Evolutionary conservation across 2,113 vertebrate species (phyloP), one percentile per base, ranked within the genome.

Genomic region (Pedetes capensis): DNA sequence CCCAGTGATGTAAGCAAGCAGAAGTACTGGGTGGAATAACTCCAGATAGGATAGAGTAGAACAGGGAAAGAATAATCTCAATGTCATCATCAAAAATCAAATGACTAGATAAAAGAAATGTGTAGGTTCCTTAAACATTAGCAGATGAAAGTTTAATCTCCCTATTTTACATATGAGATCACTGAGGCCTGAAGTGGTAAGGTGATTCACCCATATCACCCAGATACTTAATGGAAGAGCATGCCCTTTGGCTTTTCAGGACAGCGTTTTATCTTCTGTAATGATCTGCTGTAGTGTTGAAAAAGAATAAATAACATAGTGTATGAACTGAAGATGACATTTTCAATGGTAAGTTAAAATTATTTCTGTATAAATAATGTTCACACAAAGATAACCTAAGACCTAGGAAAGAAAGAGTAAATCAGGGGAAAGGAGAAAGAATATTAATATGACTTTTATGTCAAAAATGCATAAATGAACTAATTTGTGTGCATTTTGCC

Each of bases 401-500:
- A 7, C 71, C n/a, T 81, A 84, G n/a, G 71, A 84, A 79, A 88
- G 27, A 68, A n/a, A 57, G 10, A 55, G 22, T 64, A 91, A 87
- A 49, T 82, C 13, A 84, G 32, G 17, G 64, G 22, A 63, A 57
- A 90, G 27, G 17, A n/a, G 7, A 64, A 91, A 55, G 61, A 91
- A 59, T 93, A 78, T 91, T 71, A 87, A 68, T 85, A 80, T 63
- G 64, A 53, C 39, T 78, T 80, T 66, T 84, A 91, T n/a, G 22
- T 91, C 61, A 92, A 91, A 93, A 93, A 81, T 83, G 8, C 37
- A 63, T 32, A 93, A 55, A 39, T 32, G 71, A 53, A 83, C 47
- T 80, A 59, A 95, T 94, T 94, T 64, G 39, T 93, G 59, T 94
- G 79, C 84, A 95, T 95, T 96, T 95, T 82, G 61, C 68, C 61